Evolutionary conservation across 2,888 invertebrate species (phyloP), one percentile per base, ranked within the genome.

Genomic region (Aleiodes testaceus): DNA sequence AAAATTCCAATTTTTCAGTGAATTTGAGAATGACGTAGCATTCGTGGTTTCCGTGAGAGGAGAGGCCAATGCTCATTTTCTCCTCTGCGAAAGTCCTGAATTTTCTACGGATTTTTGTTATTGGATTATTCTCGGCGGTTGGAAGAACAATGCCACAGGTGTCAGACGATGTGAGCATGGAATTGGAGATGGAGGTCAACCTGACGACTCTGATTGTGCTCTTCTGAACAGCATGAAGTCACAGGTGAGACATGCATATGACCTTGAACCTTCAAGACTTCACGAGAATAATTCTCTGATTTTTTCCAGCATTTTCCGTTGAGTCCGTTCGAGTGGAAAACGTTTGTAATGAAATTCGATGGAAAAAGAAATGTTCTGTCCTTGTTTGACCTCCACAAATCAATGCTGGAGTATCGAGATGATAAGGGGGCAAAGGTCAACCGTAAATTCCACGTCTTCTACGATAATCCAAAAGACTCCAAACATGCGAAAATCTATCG

Each of bases 71-170:
- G 81, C 77, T 0, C 80, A 84, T 52, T 75, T 87, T 42, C 77
- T 79, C 20, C 18, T 87, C 0, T 87, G 87, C 68, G 75, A 81
- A 16, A 44, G 22, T 1, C 9, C 42, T 0, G 1, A 44, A 3
- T 67, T 69, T 22, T 0, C 3, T 0, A 3, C 1, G 0, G 47
- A 77, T 55, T 79, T 77, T 16, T 87, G 87, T 65, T 86, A 84
- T 59, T 84, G 82, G 81, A 77, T 87, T 9, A 75, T 82, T 30
- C 72, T 87, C 9, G 80, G 80, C 7, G 82, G 79, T 9, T 81
- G 80, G 80, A 1, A 0, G 0, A 81, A 84, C 47, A 7, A 1
- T 2, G 26, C 26, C 3, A 80, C 82, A 3, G 77, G 64, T 1
- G 75, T 87, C 30, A 72, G 84, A 66, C 82, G 77, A 74, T 87